A percentile compares a stretch with the other conserved stretches of the same genome.
These are phyloP conservation scores for Dendrolimus punctatus DNA, from an alignment of 1,140 invertebrate species.

Conservation along the genomic window DNA sequence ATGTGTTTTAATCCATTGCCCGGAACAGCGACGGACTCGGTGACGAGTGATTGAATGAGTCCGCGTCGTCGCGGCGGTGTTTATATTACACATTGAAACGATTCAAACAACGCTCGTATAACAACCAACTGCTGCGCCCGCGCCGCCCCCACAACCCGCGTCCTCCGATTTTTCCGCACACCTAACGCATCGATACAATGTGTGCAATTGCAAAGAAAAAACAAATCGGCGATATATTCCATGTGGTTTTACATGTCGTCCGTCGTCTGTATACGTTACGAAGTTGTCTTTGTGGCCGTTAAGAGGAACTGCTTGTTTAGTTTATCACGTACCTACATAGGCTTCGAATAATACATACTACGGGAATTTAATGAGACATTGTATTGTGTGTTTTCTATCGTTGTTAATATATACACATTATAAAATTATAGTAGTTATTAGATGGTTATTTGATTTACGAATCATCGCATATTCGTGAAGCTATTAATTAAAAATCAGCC, in stretches of 20 bases:
- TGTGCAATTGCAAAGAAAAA: conserved; percentile 17
- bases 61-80: conserved; percentile 20
- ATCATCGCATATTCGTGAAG: not conserved
- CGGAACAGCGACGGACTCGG: conserved; percentile 26
- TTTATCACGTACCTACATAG: not conserved
- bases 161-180: conserved; percentile 19
- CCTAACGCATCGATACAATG: conserved; percentile 18
- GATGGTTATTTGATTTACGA: not conserved
- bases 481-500: not conserved
- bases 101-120: conserved; percentile 36
- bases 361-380: too few relatives aligned
- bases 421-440: too few relatives aligned
- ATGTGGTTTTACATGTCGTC: conserved; percentile 13
- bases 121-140: conserved; percentile 18
- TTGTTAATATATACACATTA: too few relatives aligned
- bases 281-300: conserved; percentile 11
- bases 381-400: too few relatives aligned
- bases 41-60: conserved; percentile 30
- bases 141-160: conserved; percentile 21
- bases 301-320: conserved; percentile 11
- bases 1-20: conserved; percentile 26
- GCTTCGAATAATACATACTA: too few relatives aligned
- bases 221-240: conserved; percentile 22
- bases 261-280: conserved; percentile 14
- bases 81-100: conserved; percentile 27